Evolutionary conservation across 2,888 invertebrate species (phyloP), one percentile per base, ranked within the genome.

Genomic region (Zhengitettix transpicula): DNA sequence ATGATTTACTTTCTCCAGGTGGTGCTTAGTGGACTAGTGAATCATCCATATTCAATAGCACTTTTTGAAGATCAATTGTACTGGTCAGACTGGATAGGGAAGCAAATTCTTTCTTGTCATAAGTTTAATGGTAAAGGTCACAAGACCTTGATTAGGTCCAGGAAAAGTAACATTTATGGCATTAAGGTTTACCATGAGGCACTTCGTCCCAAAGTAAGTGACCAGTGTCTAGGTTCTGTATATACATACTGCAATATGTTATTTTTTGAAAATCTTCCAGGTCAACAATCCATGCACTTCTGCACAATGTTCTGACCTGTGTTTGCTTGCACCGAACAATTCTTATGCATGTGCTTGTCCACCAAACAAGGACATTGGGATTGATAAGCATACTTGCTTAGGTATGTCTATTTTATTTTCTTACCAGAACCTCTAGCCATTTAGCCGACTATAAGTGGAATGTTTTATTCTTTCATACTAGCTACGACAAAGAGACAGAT

Each of bases 81-180:
- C 73, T 97, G 93, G 92, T 89, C 89, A 53, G 94, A 97, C 71
- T 90, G 89, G 89, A 76, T 78, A 0, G 82, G 85, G 0, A 82
- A 82, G 67, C 83, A 85, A 42, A 79, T 94, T 11, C 82, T 87
- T 66, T 81, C 81, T 0, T 85, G 85, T 57, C 80, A 91, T 69
- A 95, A 95, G 70, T 81, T 88, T 66, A 82, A 81, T 1, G 87
- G 87, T 0, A 83, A 82, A 66, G 71, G 82, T 63, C 79, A 78
- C 64, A 72, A 75, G 15, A 77, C 79, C 1, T 58, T 85, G 1
- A 69, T 80, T 0, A 76, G 77, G 53, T 78, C 81, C 64, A 73
- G 73, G 28, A 71, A 74, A 15, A 70, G 69, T 8, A 58, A 54
- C 67, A 77, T 81, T 53, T 76, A 78, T 76, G 86, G 85, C 1